Evolutionary conservation across 2,888 invertebrate species (phyloP), one percentile per base, ranked within the genome.

Genomic region (Theretra japonica): DNA sequence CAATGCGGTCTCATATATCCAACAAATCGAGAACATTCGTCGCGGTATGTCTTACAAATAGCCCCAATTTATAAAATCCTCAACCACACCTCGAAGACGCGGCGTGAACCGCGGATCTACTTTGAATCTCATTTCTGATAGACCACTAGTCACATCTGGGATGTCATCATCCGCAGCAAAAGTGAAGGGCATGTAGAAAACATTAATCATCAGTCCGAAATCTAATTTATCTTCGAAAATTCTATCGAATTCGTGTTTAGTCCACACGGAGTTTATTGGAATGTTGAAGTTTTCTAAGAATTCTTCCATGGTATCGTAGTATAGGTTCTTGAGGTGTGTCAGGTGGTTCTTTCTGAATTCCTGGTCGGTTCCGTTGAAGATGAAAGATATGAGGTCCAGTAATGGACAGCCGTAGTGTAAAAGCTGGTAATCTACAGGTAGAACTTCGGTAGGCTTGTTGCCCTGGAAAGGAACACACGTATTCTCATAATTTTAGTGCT

Each of bases 241-340:
- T 17, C 70, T 77, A 15, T 91, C 88, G 73, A 87, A 90, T 53
- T 79, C 81, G 5, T 73, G 69, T 25, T 76, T 82, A 0, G 88
- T 78, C 73, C 82, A 89, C 3, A 85, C 79, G 0, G 80, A 68
- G 7, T 79, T 75, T 0, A 87, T 80, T 4, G 85, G 75, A 5
- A 90, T 77, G 0, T 74, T 73, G 59, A 89, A 91, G 71, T 86
- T 77, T 8, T 75, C 70, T 0, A 91, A 70, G 72, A 84, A 89
- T 0, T 69, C 73, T 1, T 75, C 72, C 68, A 91, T 75, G 21
- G 81, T 77, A 0, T 84, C 74, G 57, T 84, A 80, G 60, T 91
- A 91, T 1, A 85, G 7, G 3, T 83, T 75, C 62, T 87, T 88
- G 0, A 91, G 74, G 25, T 83, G 25, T 2, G 76, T 68, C 53